Base-by-base conservation (phyloP, 1,140 invertebrate genomes). In the Orius insidiosus region DNA sequence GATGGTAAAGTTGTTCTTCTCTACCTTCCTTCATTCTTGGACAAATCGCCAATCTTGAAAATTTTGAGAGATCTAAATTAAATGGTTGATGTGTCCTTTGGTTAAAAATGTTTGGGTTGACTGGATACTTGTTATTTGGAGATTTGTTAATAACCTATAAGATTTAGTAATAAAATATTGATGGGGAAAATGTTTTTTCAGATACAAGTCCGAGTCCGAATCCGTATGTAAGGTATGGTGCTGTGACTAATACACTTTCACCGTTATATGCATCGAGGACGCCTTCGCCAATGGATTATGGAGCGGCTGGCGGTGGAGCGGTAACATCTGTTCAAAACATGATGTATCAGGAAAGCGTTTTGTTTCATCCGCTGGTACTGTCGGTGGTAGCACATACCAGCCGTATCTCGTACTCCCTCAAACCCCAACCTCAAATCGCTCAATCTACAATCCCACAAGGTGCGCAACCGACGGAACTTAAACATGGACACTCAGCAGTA, bases 401-500 rank as follows among this genome's bases (percentile, higher is more conserved):
- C 19, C 3, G 10, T 18, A 8, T 3, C 36, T 14, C 3, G 14
- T 11, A 39, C 15, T 11, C 3, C 13, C 11, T 3, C 19, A 10
- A 9, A 15, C 8, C 19, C 32, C 4, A 31, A 44, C 15, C 5
- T 32, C 15, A 18, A 19, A 51, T 7, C 34, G 30, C 37, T 43
- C 47, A 35, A 46, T 14, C 14, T 45, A 13, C 34, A 32, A 55
- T 57, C 39, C 55, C 59, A 10, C 34, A 16, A 14, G 24, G 10
- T 19, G 61, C 59, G 50, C 48, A 63, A 47, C 62, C 60, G 47
- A 63, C 59, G 31, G 34, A 44, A 42, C 51, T 67, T 65, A 5
- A 62, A 63, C 54, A 60, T 67, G 53, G 67, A 68, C 49, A 68
- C 59, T 48, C 64, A 64, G 37, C 62, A 68, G 19, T 41, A 32